These are phyloP conservation scores for Champsocephalus esox DNA, from an alignment of 2,797 vertebrate genomes.

Conservation along the genomic window DNA sequence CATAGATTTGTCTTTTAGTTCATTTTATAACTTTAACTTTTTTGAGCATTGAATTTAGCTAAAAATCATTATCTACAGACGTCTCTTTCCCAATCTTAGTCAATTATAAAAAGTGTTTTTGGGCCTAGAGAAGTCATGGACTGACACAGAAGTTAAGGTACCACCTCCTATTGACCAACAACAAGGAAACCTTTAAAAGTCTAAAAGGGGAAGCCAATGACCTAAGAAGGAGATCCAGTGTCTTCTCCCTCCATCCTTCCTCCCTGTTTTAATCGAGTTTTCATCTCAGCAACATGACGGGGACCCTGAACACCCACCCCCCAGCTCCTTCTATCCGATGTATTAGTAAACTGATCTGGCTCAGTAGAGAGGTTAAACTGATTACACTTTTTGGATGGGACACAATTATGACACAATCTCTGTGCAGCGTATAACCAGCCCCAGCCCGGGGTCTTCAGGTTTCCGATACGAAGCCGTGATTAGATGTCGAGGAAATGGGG, in stretches of 20 bases:
- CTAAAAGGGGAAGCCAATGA: slow-evolving; percentile 6
- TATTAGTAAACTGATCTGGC: slow-evolving; percentile 81
- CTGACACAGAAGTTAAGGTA: no score
- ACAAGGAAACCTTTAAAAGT: slow-evolving; percentile 17
- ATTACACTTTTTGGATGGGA: slow-evolving; percentile 81
- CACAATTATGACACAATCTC: slow-evolving; percentile 84
- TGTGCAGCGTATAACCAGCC: slow-evolving; percentile 71
- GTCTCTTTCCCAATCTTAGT: no score
- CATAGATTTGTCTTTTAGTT: no score
- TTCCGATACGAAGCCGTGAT: slow-evolving; percentile 73
- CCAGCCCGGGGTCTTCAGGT: slow-evolving; percentile 68
- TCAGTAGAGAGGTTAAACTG: slow-evolving; percentile 82
- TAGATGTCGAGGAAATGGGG: slow-evolving; percentile 82
- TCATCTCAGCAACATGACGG: slow-evolving; percentile 34
- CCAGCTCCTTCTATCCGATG: slow-evolving; percentile 56
- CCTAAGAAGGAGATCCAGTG: slow-evolving; percentile 14
- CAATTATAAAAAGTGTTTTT: no score
- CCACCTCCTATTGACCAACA: slow-evolving; percentile 5
- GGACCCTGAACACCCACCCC: slow-evolving; percentile 56
- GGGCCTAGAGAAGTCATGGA: no score
- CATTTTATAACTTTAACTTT: no score
- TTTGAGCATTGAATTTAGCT: no score
- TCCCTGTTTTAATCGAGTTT: slow-evolving; percentile 14
- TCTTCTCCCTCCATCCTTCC: slow-evolving; percentile 16
- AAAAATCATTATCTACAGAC: no score